These are phyloP conservation scores for Zoanthus gigantus DNA, from an alignment of 92 coral and sea anemone species.

Conservation along the genomic window DNA sequence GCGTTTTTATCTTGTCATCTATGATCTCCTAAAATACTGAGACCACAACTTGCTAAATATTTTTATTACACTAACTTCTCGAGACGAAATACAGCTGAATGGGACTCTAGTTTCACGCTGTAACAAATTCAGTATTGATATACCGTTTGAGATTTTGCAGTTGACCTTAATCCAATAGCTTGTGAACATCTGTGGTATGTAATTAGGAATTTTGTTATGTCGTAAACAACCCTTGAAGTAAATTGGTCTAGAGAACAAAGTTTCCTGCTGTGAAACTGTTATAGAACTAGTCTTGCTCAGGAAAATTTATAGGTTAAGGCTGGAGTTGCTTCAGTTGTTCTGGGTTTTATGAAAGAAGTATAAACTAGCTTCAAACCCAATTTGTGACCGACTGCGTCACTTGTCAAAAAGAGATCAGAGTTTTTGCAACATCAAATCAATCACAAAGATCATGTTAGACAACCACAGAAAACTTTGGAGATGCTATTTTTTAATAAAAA, in stretches of 20 bases:
- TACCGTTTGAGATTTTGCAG: not conserved
- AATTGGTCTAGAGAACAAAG: slow-evolving; percentile 22
- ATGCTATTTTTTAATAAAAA: too few species aligned
- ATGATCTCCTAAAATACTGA: not conserved
- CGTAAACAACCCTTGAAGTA: slow-evolving; percentile 37
- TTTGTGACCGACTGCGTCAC: slow-evolving; percentile 6
- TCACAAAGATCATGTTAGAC: not conserved
- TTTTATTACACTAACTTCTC: not conserved
- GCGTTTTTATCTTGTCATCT: not conserved
- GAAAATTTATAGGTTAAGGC: not conserved
- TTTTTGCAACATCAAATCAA: not conserved
- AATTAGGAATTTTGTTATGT: slow-evolving; percentile 17
- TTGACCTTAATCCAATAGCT: slow-evolving; percentile 5
- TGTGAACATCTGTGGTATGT: slow-evolving; percentile 11
- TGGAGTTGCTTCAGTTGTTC: not conserved
- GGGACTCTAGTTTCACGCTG: not conserved
- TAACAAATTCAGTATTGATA: not conserved
- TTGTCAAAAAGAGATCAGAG: slow-evolving; percentile 3
- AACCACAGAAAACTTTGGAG: too few species aligned
- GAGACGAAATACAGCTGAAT: not conserved
- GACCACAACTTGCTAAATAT: not conserved
- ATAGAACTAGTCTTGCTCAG: slow-evolving; percentile 5
- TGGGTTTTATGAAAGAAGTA: not conserved
- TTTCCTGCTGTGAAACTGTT: slow-evolving; percentile 13
- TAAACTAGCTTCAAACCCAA: not conserved